Percentiles rank a stretch among this genome's conserved stretches.
phyloP scores from a whole-genome alignment of 2,797 vertebrate genomes.

The Chrosomus eos region DNA sequence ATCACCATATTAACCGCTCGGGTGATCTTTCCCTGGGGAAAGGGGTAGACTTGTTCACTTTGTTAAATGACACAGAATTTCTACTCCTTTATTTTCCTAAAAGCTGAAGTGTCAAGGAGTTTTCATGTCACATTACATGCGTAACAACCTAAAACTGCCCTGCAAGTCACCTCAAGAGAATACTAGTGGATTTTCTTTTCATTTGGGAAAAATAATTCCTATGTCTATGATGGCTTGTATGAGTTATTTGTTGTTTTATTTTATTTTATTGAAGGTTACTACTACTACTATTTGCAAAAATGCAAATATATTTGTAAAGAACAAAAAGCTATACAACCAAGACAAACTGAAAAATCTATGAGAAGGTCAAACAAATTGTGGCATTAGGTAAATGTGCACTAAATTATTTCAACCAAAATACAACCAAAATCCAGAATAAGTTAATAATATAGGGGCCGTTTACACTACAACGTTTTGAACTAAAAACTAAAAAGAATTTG shows the following conservation, averaged over 20 bases:
- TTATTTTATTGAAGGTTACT: neutral
- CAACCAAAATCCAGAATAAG: neutral
- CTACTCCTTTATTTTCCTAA: neutral
- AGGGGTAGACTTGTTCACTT: neutral
- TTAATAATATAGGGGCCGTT: neutral
- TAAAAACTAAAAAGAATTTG: too few relatives aligned
- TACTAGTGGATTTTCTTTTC: neutral
- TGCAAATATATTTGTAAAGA: neutral
- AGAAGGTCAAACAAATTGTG: neutral
- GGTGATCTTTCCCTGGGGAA: slow-evolving; percentile 33
- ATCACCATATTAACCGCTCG: slow-evolving; percentile 59
- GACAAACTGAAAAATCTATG: neutral
- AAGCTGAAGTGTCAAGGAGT: neutral
- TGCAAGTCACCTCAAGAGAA: too few relatives aligned
- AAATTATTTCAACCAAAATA: neutral
- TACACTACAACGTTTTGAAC: too few relatives aligned
- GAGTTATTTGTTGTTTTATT: neutral
- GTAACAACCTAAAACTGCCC: neutral
- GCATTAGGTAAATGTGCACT: neutral
- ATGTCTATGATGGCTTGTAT: neutral
- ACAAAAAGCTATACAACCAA: neutral
- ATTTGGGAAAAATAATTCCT: neutral
- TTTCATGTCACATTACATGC: neutral
- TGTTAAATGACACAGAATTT: neutral
- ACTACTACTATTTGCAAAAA: neutral